phyloP scores from a whole-genome alignment of 2,113 vertebrate genomes.

The Leptobrachium leishanense region DNA sequence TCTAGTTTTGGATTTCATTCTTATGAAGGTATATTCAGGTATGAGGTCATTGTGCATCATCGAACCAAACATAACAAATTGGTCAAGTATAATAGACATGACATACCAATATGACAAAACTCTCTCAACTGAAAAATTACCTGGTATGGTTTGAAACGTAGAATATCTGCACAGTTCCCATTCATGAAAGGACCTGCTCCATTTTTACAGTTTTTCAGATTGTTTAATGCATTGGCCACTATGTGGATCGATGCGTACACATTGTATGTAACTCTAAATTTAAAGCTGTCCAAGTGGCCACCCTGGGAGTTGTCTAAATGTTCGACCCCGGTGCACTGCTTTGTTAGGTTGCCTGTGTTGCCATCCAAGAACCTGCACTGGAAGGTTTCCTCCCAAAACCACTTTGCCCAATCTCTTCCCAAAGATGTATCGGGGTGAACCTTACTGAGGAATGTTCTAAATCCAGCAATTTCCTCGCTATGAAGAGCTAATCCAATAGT shows the following conservation, averaged over 20 bases:
- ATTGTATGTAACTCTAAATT: conserved; percentile 42
- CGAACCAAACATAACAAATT: no score
- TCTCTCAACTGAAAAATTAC: no score
- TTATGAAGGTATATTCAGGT: no score
- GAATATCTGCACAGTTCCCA: conserved; percentile 22
- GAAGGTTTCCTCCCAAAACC: background rate
- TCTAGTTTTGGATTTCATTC: no score
- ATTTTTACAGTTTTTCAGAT: conserved; percentile 6
- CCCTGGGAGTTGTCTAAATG: background rate
- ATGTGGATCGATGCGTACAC: conserved; percentile 51
- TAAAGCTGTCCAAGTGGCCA: conserved; percentile 4
- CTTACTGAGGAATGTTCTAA: no score
- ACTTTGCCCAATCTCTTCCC: conserved; percentile 10
- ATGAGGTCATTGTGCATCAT: no score
- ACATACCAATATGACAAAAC: no score
- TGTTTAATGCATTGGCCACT: conserved; percentile 51
- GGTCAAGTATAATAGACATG: no score
- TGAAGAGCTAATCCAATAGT: conserved; percentile 49
- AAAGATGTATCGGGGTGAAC: no score
- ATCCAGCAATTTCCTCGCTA: background rate
- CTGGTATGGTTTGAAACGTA: conserved; percentile 43
- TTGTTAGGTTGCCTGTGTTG: background rate
- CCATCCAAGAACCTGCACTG: no score
- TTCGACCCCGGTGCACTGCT: conserved; percentile 28
- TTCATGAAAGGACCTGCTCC: conserved; percentile 1